Conservation (phyloP, 2,888 invertebrate genomes). For the Atethmia centrago region DNA sequence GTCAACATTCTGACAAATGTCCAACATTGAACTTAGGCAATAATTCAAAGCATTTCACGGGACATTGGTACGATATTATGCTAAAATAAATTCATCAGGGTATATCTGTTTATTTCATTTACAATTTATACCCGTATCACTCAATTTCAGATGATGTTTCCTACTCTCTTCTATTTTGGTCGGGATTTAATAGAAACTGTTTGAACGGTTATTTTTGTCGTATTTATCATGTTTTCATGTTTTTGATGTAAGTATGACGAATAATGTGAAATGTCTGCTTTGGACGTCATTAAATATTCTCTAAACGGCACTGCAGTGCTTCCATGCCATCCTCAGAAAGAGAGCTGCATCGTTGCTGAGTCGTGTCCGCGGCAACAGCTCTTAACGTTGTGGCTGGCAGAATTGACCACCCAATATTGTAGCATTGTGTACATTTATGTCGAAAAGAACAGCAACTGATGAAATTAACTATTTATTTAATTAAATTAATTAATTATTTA, state of each 20-base stretch:
- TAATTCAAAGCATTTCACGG: constrained; percentile 10
- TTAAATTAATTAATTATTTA: too few relatives aligned
- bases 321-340: too few relatives aligned
- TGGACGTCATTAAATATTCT: neutral
- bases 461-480: too few relatives aligned
- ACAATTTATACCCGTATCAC: constrained; percentile 28
- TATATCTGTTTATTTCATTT: constrained; percentile 34
- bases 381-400: too few relatives aligned
- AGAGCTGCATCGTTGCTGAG: too few relatives aligned
- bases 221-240: neutral
- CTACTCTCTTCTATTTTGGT: neutral
- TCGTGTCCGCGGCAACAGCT: too few relatives aligned
- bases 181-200: neutral
- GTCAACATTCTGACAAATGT: neutral
- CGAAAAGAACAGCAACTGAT: too few relatives aligned
- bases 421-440: too few relatives aligned
- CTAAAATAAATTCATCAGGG: constrained; percentile 27
- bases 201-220: neutral
- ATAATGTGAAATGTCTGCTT: neutral
- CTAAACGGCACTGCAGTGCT: too few relatives aligned
- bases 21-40: neutral
- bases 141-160: too few relatives aligned
- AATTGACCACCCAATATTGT: too few relatives aligned
- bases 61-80: constrained; percentile 2
- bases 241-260: neutral